These are phyloP conservation scores for Oscheius myriophilus DNA, from an alignment of 2,888 invertebrate species.

Conservation along the genomic window DNA sequence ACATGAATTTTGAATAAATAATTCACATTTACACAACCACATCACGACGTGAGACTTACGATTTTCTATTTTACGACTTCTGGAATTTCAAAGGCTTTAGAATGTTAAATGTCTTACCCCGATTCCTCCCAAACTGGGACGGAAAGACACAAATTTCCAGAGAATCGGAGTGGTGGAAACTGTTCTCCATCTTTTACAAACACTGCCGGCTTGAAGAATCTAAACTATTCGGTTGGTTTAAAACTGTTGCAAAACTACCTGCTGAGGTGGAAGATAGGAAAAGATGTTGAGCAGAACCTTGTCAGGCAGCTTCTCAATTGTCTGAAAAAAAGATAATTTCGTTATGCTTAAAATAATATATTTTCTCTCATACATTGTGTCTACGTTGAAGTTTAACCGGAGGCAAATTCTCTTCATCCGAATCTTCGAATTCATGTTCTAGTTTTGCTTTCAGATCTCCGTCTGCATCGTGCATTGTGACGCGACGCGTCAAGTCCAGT, in stretches of 20 bases:
- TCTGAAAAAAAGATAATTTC: slow-evolving; percentile 63
- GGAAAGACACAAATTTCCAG: slow-evolving; percentile 93
- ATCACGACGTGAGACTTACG: slow-evolving; percentile 1
- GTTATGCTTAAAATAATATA: background rate
- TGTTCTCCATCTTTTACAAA: slow-evolving; percentile 94
- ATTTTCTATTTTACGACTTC: background rate
- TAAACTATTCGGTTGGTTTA: too few species aligned
- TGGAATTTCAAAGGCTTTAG: background rate
- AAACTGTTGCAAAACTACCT: slow-evolving; percentile 33
- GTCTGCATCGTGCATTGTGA: slow-evolving; percentile 62
- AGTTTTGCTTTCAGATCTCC: slow-evolving; percentile 25
- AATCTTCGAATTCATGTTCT: slow-evolving; percentile 18
- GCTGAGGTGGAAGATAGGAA: slow-evolving; percentile 42
- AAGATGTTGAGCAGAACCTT: slow-evolving; percentile 90
- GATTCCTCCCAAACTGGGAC: slow-evolving; percentile 94
- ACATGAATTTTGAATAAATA: background rate
- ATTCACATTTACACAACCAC: background rate
- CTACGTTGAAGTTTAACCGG: slow-evolving; percentile 9
- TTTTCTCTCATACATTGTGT: slow-evolving; percentile 18
- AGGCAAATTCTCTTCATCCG: slow-evolving; percentile 12
- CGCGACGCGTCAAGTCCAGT: slow-evolving; percentile 67
- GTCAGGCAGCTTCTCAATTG: slow-evolving; percentile 83
- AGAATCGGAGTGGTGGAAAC: slow-evolving; percentile 92
- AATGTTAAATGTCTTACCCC: slow-evolving; percentile 76
- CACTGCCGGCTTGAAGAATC: slow-evolving; percentile 77